Evolutionary conservation across 2,113 vertebrate genomes (phyloP).

Genomic region (Onychorhynchus coronatus): DNA sequence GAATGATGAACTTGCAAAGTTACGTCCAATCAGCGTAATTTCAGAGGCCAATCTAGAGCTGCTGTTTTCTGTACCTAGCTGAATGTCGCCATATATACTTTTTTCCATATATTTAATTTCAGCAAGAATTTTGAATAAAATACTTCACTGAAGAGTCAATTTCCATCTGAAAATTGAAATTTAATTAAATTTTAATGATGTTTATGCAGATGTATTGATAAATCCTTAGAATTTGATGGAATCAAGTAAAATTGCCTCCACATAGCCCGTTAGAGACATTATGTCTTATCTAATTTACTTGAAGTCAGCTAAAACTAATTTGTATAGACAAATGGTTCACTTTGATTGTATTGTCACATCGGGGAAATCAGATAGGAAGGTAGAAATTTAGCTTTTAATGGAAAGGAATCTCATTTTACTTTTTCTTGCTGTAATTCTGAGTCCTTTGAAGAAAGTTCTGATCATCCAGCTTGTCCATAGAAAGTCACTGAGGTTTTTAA

Average conservation of each 20-base stretch:
- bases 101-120: background rate
- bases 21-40: background rate
- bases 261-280: background rate
- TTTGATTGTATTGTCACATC: background rate
- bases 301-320: constrained; percentile 12
- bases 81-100: background rate
- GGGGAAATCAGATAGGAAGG: background rate
- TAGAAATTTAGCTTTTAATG: background rate
- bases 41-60: background rate
- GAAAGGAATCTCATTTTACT: background rate
- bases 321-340: constrained; percentile 1
- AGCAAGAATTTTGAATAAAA: background rate
- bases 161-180: background rate
- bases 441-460: background rate
- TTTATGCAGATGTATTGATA: background rate
- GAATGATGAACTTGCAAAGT: background rate
- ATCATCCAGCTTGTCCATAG: constrained; percentile 19
- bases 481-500: constrained; percentile 52
- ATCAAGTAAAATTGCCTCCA: background rate
- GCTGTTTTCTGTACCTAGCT: background rate
- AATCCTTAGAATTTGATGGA: background rate
- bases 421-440: background rate
- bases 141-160: background rate
- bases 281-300: background rate
- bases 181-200: background rate